phyloP scores from a whole-genome alignment of 1,140 invertebrate genomes.

The Dufourea novaeangliae region DNA sequence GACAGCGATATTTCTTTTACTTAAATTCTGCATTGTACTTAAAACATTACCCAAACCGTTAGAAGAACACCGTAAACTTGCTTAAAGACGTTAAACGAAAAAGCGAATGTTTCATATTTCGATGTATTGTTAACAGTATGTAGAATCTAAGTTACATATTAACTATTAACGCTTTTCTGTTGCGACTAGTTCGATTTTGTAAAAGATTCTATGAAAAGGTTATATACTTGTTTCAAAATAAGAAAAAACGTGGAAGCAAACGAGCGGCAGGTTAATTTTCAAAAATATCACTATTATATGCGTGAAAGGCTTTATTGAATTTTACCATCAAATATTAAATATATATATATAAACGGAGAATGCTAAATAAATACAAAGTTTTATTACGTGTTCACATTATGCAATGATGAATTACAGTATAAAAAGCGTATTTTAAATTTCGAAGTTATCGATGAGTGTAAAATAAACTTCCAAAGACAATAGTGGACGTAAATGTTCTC shows the following conservation, averaged over 20 bases:
- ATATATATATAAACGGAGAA: background rate
- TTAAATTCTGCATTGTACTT: slow-evolving; percentile 9
- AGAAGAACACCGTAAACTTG: too few relatives aligned
- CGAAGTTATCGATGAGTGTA: background rate
- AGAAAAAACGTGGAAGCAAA: background rate
- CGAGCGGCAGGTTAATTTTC: background rate
- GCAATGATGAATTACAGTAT: too few relatives aligned
- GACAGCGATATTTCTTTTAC: too few relatives aligned
- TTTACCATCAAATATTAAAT: too few relatives aligned
- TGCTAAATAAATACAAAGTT: too few relatives aligned
- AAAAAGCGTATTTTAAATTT: too few relatives aligned
- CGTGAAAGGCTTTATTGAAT: too few relatives aligned
- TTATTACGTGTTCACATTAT: too few relatives aligned
- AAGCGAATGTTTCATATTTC: too few relatives aligned
- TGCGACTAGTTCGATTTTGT: background rate
- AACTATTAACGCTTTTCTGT: background rate
- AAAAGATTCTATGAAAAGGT: background rate
- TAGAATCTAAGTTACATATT: background rate
- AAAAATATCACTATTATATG: background rate
- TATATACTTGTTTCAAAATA: background rate
- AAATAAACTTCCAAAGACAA: background rate
- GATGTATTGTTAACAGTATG: background rate
- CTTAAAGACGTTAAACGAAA: too few relatives aligned
- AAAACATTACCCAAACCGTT: background rate
- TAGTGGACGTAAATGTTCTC: background rate